Conservation (phyloP, 1,140 invertebrate genomes). For the Uloborus diversus region DNA sequence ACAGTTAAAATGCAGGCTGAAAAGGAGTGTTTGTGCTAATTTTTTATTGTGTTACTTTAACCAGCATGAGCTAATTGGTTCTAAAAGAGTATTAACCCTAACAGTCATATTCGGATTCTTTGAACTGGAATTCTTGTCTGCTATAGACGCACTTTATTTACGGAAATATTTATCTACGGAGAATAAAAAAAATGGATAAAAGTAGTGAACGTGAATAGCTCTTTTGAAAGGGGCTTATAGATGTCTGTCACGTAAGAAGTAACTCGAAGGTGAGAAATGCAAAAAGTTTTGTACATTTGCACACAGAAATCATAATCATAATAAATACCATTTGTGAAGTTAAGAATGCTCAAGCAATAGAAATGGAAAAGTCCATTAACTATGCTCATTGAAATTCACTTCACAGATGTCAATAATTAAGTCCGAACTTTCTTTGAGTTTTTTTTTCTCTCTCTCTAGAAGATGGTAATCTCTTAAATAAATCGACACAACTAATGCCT, state of each 20-base stretch:
- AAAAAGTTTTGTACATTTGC: constrained; percentile 42
- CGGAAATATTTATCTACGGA: too few species aligned
- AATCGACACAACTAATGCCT: constrained; percentile 35
- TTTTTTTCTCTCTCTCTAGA: constrained; percentile 25
- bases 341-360: constrained; percentile 45
- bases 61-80: too few species aligned
- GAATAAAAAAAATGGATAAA: too few species aligned
- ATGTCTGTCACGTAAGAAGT: constrained; percentile 43
- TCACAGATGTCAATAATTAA: constrained; percentile 54
- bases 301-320: constrained; percentile 56
- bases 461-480: constrained; percentile 48
- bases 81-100: too few species aligned
- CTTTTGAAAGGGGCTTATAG: too few species aligned
- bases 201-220: too few species aligned
- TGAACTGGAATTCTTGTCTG: too few species aligned
- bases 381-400: constrained; percentile 38
- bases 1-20: too few species aligned
- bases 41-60: too few species aligned
- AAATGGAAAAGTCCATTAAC: constrained; percentile 54
- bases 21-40: too few species aligned
- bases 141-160: too few species aligned
- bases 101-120: too few species aligned
- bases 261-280: constrained; percentile 56
- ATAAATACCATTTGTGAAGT: constrained; percentile 52
- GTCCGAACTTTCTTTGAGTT: constrained; percentile 45